Evolutionary conservation across 2,888 invertebrate species (phyloP).

Genomic region (Oconnorella tubifera): DNA sequence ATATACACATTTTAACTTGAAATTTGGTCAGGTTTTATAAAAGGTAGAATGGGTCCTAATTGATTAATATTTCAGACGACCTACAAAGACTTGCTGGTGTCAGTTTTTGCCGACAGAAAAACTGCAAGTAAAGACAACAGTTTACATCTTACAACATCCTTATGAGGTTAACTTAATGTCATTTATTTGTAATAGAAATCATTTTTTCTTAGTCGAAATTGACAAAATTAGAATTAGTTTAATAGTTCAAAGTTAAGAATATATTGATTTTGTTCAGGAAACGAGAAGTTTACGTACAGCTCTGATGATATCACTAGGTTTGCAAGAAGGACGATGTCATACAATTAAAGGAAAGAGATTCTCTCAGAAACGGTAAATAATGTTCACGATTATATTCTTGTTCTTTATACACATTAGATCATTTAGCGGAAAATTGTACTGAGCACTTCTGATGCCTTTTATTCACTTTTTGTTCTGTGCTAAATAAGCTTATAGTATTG

Average conservation of each 20-base stretch:
- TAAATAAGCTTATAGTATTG: background rate
- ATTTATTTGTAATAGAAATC: conserved; percentile 2
- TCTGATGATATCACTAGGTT: conserved; percentile 77
- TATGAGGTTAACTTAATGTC: conserved; percentile 63
- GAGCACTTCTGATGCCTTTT: no score
- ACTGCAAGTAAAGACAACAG: conserved; percentile 67
- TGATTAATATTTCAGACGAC: conserved; percentile 69
- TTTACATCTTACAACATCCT: conserved; percentile 85
- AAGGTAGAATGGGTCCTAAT: background rate
- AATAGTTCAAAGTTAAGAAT: no score
- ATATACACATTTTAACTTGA: no score
- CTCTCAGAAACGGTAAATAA: conserved; percentile 65
- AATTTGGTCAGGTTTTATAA: no score
- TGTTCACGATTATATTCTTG: background rate
- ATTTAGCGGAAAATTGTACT: no score
- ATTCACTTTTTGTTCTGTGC: no score
- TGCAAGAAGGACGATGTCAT: conserved; percentile 72
- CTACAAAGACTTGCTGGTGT: conserved; percentile 85
- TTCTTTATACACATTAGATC: no score
- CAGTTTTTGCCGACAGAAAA: conserved; percentile 71
- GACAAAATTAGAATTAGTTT: no score
- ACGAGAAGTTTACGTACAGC: conserved; percentile 83
- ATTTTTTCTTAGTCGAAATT: no score
- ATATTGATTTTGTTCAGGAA: conserved; percentile 58
- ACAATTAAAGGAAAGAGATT: conserved; percentile 80